Evolutionary conservation across 1,140 invertebrate species (phyloP), one percentile per base, ranked within the genome.

Genomic region (Mercenaria mercenaria): DNA sequence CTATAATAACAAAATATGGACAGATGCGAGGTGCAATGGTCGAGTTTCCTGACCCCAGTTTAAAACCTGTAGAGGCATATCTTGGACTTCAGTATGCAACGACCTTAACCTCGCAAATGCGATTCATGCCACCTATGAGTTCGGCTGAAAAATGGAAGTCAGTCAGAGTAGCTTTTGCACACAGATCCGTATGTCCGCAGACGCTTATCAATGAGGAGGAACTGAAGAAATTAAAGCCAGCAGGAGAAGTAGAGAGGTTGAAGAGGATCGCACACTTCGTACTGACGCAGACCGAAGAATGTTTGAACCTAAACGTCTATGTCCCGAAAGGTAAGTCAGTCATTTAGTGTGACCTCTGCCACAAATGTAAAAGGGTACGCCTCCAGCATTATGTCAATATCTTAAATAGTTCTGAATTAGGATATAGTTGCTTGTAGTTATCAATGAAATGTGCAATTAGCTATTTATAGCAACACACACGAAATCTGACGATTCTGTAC

Each of bases 281-380:
- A 76, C 97, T 97, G 91, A 98, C 99, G 95, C 98, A 99, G 96
- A 98, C 97, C 91, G 99, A 99, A 96, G 99, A 99, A 96, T 99
- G 99, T 95, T 97, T 99, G 52, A 99, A 99, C 95, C 96, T 99
- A 91, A 99, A 99, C 96, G 98, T 99, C 94, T 99, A 99, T 96
- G 98, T 98, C 2, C 99, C 99, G 64, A 98, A 98, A 97, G 98
- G 99, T 99, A 97, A 97, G 98, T 77, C 13, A n/a, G 41, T 61
- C 10, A 47, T n/a, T n/a, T n/a, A n/a, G n/a, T n/a, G n/a, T n/a
- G n/a, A n/a, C n/a, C n/a, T n/a, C n/a, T n/a, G n/a, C n/a, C n/a
- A n/a, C n/a, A n/a, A n/a, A n/a, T n/a, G n/a, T n/a, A n/a, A n/a
- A n/a, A n/a, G n/a, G n/a, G n/a, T n/a, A n/a, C n/a, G n/a, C n/a